Evolutionary conservation across 53 echinoderm and acorn worm genomes (phyloP), one percentile per base, ranked within the genome.

Genomic region (Zoroaster sp.): DNA sequence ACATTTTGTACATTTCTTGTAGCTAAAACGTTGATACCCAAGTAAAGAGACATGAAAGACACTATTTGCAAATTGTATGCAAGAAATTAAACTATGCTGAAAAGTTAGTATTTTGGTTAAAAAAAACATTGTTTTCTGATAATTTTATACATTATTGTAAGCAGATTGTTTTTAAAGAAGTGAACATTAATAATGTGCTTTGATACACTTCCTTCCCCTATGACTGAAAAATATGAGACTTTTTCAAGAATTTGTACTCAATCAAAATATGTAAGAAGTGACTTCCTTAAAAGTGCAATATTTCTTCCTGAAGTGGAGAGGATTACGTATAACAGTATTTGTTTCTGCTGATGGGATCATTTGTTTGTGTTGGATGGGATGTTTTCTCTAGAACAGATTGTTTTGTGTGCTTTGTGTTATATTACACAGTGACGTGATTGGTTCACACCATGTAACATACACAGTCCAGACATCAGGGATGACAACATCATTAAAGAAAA

Each of bases 81-180:
- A 76, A 46, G 47, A 69, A 69, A 34, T 47, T 15, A 76, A 76
- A 47, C 76, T 76, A 76, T 76, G 76, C 76, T 49, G 46, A 76
- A 76, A 45, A 47, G 33, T 76, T 15, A 30, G 46, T 76, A 49
- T 76, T 30, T 76, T 76, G 76, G 76, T 49, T 31, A 46, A 25
- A 34, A 47, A 75, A 47, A 18, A 31, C 17, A 46, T 76, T 49
- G 73, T 73, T 76, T 47, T 46, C 46, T 47, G 51, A 23, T 14
- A 44, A 44, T 75, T 76, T 76, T 76, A 46, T 33, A 76, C 30
- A 42, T 33, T 33, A 33, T 10, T 51, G 12, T 76, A 76, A 46
- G 76, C 76, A 76, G 76, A 76, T 43, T 11, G n/a, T n/a, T 51
- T 76, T 76, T 76, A 17, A 46, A 76, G 45, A 47, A 76, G 23